Base-by-base conservation (phyloP, 2,888 invertebrate species). In the Timandra comae region DNA sequence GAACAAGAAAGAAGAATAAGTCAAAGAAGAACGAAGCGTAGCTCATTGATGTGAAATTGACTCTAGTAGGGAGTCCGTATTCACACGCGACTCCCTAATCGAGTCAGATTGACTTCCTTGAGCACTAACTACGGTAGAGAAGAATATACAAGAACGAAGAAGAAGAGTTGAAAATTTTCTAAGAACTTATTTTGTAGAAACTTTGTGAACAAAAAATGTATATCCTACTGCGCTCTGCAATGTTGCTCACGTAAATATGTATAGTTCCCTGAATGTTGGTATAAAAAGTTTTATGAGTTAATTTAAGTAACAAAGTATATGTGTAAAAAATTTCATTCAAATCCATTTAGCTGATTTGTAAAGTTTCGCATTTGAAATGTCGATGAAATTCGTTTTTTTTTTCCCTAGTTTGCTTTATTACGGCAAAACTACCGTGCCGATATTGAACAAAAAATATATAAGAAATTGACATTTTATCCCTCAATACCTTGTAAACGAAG, bases 21-120 rank as follows among this genome's bases (percentile, higher is more conserved):
- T n/a, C n/a, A n/a, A 45, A 58, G 45, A 45, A 24, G 33, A 37
- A 40, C 1, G n/a, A 16, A 5, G 6, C 3, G 16, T 16, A 63
- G 79, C 93, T 91, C 91, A 88, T 91, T 89, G 92, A 94, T 92
- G 92, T 95, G 91, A 95, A 95, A 95, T 95, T 95, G 95, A 95
- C 95, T 95, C 95, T 95, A 95, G 95, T 95, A 95, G 95, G 95
- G 95, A 95, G 95, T 95, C 95, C 93, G 93, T 93, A 89, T 89
- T 88, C 44, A 87, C 87, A 87, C 91, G 92, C 89, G 95, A 94
- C 95, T 95, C 95, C 95, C 94, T 95, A 95, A 95, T 94, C 93
- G 94, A 94, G 95, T 95, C 95, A 95, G 94, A 93, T 95, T 95
- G 94, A 95, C 92, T 92, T 94, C 93, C 90, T 90, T 91, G 91